phyloP scores from a whole-genome alignment of 2,797 vertebrate genomes.

The Thamnophis elegans region DNA sequence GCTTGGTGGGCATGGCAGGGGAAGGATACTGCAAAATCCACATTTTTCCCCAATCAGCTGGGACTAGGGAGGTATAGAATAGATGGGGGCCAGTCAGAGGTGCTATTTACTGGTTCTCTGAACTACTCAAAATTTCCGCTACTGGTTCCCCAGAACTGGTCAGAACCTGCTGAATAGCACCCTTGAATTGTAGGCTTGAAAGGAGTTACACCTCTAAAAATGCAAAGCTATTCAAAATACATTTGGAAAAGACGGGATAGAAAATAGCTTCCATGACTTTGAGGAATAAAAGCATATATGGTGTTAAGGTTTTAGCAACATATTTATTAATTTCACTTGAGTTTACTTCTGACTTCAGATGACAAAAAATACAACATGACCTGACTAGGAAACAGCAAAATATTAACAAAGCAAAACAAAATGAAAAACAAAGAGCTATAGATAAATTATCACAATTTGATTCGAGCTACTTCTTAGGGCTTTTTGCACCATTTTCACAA shows the following conservation, averaged over 20 bases:
- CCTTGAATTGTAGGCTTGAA: slow-evolving; percentile 45
- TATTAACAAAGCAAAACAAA: background rate
- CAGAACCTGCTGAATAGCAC: too few species aligned
- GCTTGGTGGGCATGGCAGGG: too few species aligned
- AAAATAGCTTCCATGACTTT: slow-evolving; percentile 17
- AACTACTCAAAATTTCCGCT: too few species aligned
- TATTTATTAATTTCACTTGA: slow-evolving; percentile 31
- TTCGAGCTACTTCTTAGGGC: background rate
- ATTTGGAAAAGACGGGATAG: slow-evolving; percentile 35
- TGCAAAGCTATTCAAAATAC: slow-evolving; percentile 43
- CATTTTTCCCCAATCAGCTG: too few species aligned
- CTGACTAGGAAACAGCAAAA: slow-evolving; percentile 29
- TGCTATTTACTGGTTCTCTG: too few species aligned
- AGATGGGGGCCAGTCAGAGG: too few species aligned
- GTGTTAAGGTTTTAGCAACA: slow-evolving; percentile 26
- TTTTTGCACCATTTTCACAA: background rate
- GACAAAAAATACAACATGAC: background rate
- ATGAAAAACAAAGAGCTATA: background rate
- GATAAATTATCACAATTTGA: slow-evolving; percentile 10
- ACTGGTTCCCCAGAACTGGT: too few species aligned
- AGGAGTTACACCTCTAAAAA: slow-evolving; percentile 53
- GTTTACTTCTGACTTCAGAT: slow-evolving; percentile 29
- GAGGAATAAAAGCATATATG: slow-evolving; percentile 25
- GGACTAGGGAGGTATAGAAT: too few species aligned
- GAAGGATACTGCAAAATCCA: too few species aligned